Evolutionary conservation across 2,113 vertebrate species (phyloP).

Genomic region (Lethenteron camtschaticum): DNA sequence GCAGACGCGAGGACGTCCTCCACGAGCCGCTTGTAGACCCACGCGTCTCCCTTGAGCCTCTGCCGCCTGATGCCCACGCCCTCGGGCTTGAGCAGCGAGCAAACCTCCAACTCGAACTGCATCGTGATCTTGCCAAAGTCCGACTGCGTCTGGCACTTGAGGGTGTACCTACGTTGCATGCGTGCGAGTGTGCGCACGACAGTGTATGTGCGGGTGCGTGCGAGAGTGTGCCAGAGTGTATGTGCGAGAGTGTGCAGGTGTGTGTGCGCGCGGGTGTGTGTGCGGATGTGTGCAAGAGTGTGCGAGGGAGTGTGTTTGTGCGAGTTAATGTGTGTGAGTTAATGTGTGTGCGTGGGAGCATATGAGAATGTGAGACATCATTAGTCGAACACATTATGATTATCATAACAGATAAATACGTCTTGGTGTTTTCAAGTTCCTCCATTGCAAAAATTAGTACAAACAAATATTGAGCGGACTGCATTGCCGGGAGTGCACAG

Average conservation of each 20-base stretch:
- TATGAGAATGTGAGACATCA: too few species aligned
- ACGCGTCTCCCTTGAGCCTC: slow-evolving; percentile 69
- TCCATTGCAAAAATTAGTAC: too few species aligned
- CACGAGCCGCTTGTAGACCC: slow-evolving; percentile 81
- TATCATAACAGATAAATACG: too few species aligned
- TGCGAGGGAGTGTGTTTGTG: too few species aligned
- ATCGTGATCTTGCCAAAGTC: slow-evolving; percentile 66
- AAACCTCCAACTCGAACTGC: slow-evolving; percentile 80
- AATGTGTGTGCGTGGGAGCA: too few species aligned
- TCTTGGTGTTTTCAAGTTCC: too few species aligned
- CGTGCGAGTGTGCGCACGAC: neutral
- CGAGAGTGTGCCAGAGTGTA: neutral
- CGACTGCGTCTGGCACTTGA: slow-evolving; percentile 56
- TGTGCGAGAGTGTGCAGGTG: neutral
- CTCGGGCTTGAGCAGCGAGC: slow-evolving; percentile 39
- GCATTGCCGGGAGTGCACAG: too few species aligned
- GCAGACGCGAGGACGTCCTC: slow-evolving; percentile 59
- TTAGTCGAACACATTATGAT: too few species aligned
- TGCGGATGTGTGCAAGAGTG: neutral
- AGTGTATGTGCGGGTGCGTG: neutral
- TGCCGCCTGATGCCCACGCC: slow-evolving; percentile 52
- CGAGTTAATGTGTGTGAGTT: too few species aligned
- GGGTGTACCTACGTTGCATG: slow-evolving; percentile 33
- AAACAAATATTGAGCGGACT: too few species aligned
- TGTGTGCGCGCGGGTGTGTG: neutral